Evolutionary conservation across 2,797 vertebrate species (phyloP).

Genomic region (Tachyglossus aculeatus): DNA sequence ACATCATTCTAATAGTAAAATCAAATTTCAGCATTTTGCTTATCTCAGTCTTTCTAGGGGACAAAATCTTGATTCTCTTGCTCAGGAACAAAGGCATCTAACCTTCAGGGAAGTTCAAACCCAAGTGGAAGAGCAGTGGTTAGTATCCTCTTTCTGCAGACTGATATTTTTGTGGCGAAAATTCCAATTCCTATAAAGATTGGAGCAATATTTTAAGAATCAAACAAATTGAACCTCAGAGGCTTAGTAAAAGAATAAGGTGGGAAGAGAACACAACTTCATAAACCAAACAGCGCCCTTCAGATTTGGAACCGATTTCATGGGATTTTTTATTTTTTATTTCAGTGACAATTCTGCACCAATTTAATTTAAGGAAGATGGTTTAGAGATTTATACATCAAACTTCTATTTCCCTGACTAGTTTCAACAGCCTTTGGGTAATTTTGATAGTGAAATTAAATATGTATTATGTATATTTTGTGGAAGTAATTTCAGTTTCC

Average conservation of each 20-base stretch:
- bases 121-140: background rate
- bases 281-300: background rate
- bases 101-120: background rate
- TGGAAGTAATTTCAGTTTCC: background rate
- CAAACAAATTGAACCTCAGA: background rate
- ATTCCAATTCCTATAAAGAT: background rate
- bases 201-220: background rate
- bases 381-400: constrained; percentile 12
- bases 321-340: background rate
- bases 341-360: background rate
- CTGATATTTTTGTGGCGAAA: background rate
- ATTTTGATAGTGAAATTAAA: constrained; percentile 50
- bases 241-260: background rate
- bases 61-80: background rate
- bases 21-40: too few relatives aligned
- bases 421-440: constrained; percentile 17
- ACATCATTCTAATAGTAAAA: too few relatives aligned
- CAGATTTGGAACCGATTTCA: background rate
- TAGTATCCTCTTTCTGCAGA: background rate
- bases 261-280: background rate
- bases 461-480: constrained; percentile 16
- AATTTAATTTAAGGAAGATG: constrained; percentile 26
- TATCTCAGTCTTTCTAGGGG: too few relatives aligned
- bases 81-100: background rate
- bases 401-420: constrained; percentile 37